Evolutionary conservation across 2,113 vertebrate species (phyloP).

Genomic region (Otolemur garnettii): DNA sequence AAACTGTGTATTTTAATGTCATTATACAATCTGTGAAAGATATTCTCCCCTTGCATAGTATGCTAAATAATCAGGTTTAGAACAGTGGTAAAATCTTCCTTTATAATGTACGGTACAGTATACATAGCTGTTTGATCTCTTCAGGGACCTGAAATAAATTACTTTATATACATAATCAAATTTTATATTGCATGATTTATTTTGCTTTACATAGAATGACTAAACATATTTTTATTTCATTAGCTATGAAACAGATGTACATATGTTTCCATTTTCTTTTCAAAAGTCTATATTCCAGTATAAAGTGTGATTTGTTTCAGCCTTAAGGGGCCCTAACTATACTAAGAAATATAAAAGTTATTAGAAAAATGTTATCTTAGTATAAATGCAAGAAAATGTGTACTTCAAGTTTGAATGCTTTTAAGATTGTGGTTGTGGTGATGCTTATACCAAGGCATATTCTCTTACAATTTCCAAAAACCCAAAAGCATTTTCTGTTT

Average conservation of each 20-base stretch:
- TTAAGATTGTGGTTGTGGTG: background rate
- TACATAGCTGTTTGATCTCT: background rate
- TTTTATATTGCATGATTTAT: background rate
- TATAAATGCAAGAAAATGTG: background rate
- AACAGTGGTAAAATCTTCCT: background rate
- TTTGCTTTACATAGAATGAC: slow-evolving; percentile 14
- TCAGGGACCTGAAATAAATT: background rate
- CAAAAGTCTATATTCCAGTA: background rate
- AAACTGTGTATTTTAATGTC: background rate
- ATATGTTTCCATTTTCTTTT: slow-evolving; percentile 6
- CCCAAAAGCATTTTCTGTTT: slow-evolving; percentile 19
- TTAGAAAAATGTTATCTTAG: slow-evolving; percentile 20
- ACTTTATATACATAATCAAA: background rate
- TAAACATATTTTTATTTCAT: background rate
- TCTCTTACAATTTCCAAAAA: slow-evolving; percentile 11
- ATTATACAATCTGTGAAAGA: slow-evolving; percentile 28
- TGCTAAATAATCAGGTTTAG: background rate
- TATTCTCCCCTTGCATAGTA: background rate
- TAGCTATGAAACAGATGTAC: background rate
- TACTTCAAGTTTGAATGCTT: slow-evolving; percentile 26
- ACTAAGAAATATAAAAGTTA: background rate
- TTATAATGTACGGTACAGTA: background rate
- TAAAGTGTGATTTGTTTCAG: background rate
- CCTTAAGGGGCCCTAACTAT: background rate
- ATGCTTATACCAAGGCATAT: background rate